Percentiles rank a stretch among this genome's conserved stretches.
phyloP scores from a whole-genome alignment of 2,797 vertebrate species.

The Lagodon rhomboides region DNA sequence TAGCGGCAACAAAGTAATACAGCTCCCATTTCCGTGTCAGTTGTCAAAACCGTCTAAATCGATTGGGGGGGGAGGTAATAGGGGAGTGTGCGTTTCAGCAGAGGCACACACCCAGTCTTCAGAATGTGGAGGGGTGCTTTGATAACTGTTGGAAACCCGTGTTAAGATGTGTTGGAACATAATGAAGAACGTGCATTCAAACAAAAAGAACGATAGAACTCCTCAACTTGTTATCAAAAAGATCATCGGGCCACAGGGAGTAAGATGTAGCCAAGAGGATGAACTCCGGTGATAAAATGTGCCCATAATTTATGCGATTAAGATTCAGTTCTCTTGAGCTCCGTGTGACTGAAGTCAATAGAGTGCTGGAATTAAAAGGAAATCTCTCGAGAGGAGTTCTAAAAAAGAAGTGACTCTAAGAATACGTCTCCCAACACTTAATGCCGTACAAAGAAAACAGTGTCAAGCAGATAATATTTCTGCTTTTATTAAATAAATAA shows the following conservation, averaged over 20 bases:
- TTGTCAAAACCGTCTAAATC: background rate
- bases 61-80: background rate
- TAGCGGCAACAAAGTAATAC: background rate
- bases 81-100: background rate
- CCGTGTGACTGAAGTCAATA: background rate
- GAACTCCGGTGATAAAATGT: background rate
- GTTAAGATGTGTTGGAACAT: background rate
- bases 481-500: background rate
- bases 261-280: background rate
- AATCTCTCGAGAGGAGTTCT: background rate
- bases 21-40: background rate
- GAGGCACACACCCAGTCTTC: background rate
- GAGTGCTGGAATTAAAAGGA: conserved; percentile 10
- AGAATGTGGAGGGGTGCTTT: background rate
- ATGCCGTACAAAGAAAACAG: background rate
- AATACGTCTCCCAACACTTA: background rate
- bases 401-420: background rate
- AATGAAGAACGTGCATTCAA: background rate
- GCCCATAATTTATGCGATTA: background rate
- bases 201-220: background rate
- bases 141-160: background rate
- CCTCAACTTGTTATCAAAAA: too few species aligned
- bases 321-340: background rate
- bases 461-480: too few species aligned
- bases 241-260: background rate